Evolutionary conservation across 2,113 vertebrate genomes (phyloP).

Genomic region (Leptocoma aspasia): DNA sequence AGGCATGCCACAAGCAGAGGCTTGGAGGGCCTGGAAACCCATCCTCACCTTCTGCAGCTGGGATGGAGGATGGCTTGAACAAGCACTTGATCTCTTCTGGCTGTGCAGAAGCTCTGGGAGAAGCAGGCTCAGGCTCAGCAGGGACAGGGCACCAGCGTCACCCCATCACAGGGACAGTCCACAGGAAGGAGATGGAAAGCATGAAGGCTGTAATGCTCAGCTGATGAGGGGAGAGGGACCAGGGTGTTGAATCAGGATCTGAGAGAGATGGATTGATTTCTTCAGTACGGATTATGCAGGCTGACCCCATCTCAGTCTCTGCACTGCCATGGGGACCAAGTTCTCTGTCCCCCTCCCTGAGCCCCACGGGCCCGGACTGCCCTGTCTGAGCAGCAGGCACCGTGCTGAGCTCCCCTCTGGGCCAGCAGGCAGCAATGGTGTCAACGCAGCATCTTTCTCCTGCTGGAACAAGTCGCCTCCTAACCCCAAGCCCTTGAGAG

Average conservation of each 20-base stretch:
- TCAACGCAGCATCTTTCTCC: background rate
- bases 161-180: rapidly evolving
- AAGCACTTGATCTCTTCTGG: background rate
- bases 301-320: background rate
- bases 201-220: background rate
- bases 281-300: rapidly evolving
- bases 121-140: background rate
- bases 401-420: background rate
- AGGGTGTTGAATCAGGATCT: background rate
- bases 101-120: background rate
- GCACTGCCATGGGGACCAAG: background rate
- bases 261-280: background rate
- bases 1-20: background rate
- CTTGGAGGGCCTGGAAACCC: background rate
- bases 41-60: background rate
- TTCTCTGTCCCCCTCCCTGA: background rate
- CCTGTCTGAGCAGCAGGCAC: background rate
- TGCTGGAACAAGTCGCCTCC: background rate
- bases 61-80: background rate
- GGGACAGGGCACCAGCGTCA: background rate
- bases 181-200: background rate
- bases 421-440: background rate
- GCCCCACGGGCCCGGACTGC: background rate
- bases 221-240: background rate
- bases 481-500: background rate